A percentile compares a stretch with the other conserved stretches of the same genome.
These are phyloP conservation scores for Coenonympha arcania DNA, from an alignment of 2,888 invertebrate genomes.

Conservation along the genomic window DNA sequence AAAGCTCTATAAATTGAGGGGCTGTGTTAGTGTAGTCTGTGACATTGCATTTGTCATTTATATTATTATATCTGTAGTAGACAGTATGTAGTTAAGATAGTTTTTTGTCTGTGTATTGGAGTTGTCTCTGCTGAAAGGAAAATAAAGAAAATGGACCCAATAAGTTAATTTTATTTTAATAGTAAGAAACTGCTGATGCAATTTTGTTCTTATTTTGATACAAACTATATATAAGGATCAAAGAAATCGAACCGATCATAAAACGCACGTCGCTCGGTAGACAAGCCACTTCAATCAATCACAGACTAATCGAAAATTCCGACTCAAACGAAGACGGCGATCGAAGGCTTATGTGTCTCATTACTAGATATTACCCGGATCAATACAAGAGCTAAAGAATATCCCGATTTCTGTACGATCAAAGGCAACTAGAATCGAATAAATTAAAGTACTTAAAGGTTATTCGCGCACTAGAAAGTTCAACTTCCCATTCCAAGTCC, in stretches of 20 bases:
- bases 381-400: constrained; percentile 39
- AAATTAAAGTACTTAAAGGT: constrained; percentile 43
- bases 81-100: too few species aligned
- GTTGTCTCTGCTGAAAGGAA: too few species aligned
- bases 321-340: constrained; percentile 56
- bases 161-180: too few species aligned
- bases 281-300: constrained; percentile 70
- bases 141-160: too few species aligned
- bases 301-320: constrained; percentile 72
- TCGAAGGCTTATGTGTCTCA: constrained; percentile 64
- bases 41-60: too few species aligned
- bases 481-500: neutral
- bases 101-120: too few species aligned
- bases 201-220: neutral
- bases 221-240: constrained; percentile 37
- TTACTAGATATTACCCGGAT: constrained; percentile 63
- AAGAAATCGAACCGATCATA: constrained; percentile 65
- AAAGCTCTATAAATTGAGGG: too few species aligned
- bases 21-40: too few species aligned
- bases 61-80: too few species aligned
- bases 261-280: constrained; percentile 59
- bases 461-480: neutral
- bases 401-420: constrained; percentile 48
- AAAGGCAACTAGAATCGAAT: constrained; percentile 42
- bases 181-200: too few species aligned